These are phyloP conservation scores for Cantharis flavilabris DNA, from an alignment of 2,888 invertebrate genomes.

Conservation along the genomic window DNA sequence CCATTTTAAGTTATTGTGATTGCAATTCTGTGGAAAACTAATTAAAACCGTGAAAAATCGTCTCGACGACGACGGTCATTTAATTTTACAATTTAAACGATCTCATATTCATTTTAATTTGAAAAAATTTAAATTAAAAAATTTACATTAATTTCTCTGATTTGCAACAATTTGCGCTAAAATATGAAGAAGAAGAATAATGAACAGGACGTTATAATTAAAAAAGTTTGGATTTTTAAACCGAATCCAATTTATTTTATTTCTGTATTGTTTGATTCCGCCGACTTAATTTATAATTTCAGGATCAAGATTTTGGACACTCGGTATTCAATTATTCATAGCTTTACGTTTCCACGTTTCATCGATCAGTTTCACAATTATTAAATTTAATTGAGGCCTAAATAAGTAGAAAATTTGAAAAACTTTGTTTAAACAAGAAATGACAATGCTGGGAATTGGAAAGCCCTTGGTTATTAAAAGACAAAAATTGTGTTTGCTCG, in stretches of 20 bases:
- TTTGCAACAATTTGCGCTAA: conserved; percentile 29
- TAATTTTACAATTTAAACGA: conserved; percentile 4
- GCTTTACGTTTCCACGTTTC: background rate
- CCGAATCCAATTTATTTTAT: background rate
- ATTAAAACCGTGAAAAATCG: background rate
- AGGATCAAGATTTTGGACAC: background rate
- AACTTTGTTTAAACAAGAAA: background rate
- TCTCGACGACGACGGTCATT: background rate
- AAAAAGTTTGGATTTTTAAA: conserved; percentile 19
- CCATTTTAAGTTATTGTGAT: background rate
- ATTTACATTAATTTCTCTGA: conserved; percentile 31
- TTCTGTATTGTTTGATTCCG: background rate
- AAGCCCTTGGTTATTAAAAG: conserved; percentile 46
- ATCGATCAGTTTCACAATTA: background rate
- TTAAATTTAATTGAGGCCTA: background rate
- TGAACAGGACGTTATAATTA: conserved; percentile 20
- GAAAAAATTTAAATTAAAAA: conserved; percentile 27
- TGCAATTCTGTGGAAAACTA: background rate
- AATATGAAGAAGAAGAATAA: conserved; percentile 17
- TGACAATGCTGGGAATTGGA: conserved; percentile 36
- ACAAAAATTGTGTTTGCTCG: conserved; percentile 49
- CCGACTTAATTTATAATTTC: background rate
- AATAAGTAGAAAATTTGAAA: conserved; percentile 1
- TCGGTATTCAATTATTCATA: background rate
- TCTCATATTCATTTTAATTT: conserved; percentile 21